Conservation (phyloP, 2,888 invertebrate species). For the Galeruca laticollis region DNA sequence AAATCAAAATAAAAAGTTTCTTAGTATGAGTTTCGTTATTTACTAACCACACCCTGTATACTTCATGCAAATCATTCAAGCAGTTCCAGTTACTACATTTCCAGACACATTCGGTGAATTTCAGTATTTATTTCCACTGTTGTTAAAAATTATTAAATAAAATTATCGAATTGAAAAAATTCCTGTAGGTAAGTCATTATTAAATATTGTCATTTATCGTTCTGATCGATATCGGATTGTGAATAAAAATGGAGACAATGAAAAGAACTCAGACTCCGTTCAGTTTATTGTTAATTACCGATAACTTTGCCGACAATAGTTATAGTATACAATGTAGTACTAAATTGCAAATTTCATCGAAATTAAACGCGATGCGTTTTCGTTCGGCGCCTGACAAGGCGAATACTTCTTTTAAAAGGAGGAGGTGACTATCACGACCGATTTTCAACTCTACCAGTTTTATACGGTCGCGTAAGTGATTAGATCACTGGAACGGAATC, state of each 20-base stretch:
- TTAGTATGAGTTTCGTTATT: too few species aligned
- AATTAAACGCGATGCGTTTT: not conserved
- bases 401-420: not conserved
- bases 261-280: not conserved
- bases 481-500: not conserved
- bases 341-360: constrained; percentile 2
- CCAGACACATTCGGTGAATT: too few species aligned
- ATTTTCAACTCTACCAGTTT: not conserved
- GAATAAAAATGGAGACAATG: not conserved
- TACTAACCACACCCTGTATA: too few species aligned
- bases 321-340: not conserved
- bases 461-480: not conserved
- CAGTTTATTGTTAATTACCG: not conserved
- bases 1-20: too few species aligned
- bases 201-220: too few species aligned
- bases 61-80: too few species aligned
- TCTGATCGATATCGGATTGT: too few species aligned
- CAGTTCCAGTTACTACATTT: too few species aligned
- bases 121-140: too few species aligned
- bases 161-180: too few species aligned
- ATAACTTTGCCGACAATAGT: not conserved
- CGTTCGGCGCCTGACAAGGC: not conserved
- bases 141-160: too few species aligned
- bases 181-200: too few species aligned
- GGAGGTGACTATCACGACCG: not conserved